Evolutionary conservation across 1,140 invertebrate genomes (phyloP).

Genomic region (Halyomorpha halys): DNA sequence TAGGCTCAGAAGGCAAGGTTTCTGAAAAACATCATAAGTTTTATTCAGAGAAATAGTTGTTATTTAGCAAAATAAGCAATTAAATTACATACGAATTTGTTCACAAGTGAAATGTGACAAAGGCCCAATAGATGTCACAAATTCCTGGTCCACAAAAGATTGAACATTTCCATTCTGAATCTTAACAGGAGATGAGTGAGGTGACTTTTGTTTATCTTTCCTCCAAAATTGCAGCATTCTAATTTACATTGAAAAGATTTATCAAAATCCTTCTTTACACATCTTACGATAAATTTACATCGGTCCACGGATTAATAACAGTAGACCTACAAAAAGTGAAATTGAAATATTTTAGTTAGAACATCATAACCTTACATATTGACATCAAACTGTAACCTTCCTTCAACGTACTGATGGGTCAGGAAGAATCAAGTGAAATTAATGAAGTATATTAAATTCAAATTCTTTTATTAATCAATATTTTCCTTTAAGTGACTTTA

Average conservation of each 20-base stretch:
- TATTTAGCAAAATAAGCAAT: neutral
- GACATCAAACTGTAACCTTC: neutral
- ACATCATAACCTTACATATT: constrained; percentile 1
- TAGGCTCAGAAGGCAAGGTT: constrained; percentile 15
- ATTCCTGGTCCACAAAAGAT: constrained; percentile 2
- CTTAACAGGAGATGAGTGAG: constrained; percentile 19
- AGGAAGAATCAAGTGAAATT: no score
- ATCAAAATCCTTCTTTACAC: neutral
- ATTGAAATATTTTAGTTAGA: neutral
- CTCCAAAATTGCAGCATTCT: constrained; percentile 28
- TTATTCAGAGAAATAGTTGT: neutral
- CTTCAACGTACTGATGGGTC: no score
- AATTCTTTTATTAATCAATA: no score
- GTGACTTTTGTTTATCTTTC: constrained; percentile 23
- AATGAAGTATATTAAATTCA: no score
- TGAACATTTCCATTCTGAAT: constrained; percentile 21
- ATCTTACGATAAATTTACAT: neutral
- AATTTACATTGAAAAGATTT: constrained; percentile 6
- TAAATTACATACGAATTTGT: constrained; percentile 20
- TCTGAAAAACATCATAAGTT: constrained; percentile 19
- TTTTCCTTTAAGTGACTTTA: no score
- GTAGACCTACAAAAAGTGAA: neutral
- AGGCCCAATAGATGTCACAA: constrained; percentile 16
- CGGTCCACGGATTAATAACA: neutral
- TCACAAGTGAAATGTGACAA: constrained; percentile 23